A percentile compares a stretch with the other conserved stretches of the same genome.
phyloP scores from a whole-genome alignment of 2,888 invertebrate genomes.

The Eueremaeus valkanovi region DNA sequence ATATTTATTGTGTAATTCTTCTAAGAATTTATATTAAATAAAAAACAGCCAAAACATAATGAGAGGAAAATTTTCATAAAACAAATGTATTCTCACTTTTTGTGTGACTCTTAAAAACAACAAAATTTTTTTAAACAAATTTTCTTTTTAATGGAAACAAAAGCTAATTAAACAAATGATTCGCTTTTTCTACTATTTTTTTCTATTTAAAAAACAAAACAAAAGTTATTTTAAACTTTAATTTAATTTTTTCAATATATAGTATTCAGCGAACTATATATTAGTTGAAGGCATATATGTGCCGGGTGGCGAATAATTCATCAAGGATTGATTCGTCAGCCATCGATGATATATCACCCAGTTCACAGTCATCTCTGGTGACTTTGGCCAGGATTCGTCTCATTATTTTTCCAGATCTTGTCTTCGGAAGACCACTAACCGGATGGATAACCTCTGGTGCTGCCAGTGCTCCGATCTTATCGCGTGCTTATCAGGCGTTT shows the following conservation, averaged over 20 bases:
- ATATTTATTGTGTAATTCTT: not conserved
- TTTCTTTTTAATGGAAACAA: not conserved
- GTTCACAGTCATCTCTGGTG: slow-evolving; percentile 77
- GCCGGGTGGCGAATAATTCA: slow-evolving; percentile 59
- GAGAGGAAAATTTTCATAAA: not conserved
- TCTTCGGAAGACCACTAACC: slow-evolving; percentile 82
- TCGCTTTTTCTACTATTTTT: not conserved
- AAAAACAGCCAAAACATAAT: not conserved
- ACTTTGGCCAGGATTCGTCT: slow-evolving; percentile 88
- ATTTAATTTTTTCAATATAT: not conserved
- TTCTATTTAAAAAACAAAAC: not conserved
- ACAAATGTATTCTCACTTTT: slow-evolving; percentile 25
- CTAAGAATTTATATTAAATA: not conserved
- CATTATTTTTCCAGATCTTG: slow-evolving; percentile 97
- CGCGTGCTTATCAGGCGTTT: slow-evolving; percentile 61
- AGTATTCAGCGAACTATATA: not conserved
- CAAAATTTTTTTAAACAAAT: not conserved
- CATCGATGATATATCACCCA: slow-evolving; percentile 90
- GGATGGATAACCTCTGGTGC: slow-evolving; percentile 85
- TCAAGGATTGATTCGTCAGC: slow-evolving; percentile 88
- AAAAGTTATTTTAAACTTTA: not conserved
- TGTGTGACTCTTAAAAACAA: slow-evolving; percentile 4
- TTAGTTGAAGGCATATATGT: slow-evolving; percentile 33
- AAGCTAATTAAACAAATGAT: no score
- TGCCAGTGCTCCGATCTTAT: slow-evolving; percentile 92